Evolutionary conservation across 2,797 vertebrate genomes (phyloP).

Genomic region (Poliocrania exsul): DNA sequence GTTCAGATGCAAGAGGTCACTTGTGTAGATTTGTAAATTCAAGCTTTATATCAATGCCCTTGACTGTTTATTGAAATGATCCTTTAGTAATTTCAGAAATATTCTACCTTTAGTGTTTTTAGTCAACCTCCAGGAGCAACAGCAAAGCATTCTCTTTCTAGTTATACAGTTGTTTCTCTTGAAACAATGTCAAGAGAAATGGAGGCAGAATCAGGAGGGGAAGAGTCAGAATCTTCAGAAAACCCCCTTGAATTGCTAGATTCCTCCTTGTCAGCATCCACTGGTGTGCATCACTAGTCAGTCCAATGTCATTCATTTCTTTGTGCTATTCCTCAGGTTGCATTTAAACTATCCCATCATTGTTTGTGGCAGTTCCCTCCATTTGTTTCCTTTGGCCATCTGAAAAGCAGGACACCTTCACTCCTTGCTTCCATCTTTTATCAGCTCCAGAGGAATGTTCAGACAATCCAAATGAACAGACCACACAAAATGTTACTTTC

Average conservation of each 20-base stretch:
- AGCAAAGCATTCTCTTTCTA: not conserved
- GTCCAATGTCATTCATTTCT: fast-evolving
- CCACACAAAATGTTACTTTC: not conserved
- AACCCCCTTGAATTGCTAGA: not conserved
- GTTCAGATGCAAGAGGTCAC: not conserved
- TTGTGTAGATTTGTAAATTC: not conserved
- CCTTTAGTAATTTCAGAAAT: not conserved
- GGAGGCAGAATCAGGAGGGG: not conserved
- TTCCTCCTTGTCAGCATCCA: not conserved
- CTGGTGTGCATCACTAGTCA: not conserved
- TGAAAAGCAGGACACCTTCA: not conserved
- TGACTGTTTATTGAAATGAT: not conserved
- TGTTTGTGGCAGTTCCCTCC: not conserved
- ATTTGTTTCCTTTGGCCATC: not conserved
- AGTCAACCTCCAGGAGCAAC: not conserved
- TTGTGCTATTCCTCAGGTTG: fast-evolving
- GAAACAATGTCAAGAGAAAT: not conserved
- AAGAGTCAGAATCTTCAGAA: not conserved
- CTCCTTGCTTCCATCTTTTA: not conserved
- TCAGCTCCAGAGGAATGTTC: not conserved
- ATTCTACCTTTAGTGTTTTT: not conserved
- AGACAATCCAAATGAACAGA: not conserved
- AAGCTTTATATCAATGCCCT: not conserved
- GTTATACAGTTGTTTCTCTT: not conserved
- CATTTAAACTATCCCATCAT: not conserved